A percentile compares a stretch with the other conserved stretches of the same genome.
Evolutionary conservation across 2,888 invertebrate genomes (phyloP).

Genomic region (Cataglyphis cursor): DNA sequence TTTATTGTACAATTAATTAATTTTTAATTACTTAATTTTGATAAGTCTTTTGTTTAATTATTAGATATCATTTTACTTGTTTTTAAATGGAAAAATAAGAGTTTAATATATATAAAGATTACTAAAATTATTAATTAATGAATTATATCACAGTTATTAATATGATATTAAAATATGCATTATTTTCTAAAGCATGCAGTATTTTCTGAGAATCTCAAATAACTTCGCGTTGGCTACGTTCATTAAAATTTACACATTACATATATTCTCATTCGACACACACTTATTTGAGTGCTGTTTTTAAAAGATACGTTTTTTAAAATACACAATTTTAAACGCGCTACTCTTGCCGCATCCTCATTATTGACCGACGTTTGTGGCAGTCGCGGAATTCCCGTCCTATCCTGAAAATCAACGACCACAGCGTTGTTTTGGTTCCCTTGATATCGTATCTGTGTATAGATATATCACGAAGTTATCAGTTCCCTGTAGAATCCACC

Average conservation of each 20-base stretch:
- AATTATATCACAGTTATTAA: background rate
- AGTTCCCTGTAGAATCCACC: constrained; percentile 37
- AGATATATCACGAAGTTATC: constrained; percentile 50
- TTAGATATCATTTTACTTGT: background rate
- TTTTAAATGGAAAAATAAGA: background rate
- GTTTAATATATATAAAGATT: background rate
- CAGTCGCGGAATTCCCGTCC: constrained; percentile 17
- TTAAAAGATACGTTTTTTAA: constrained; percentile 15
- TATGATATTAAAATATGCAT: background rate
- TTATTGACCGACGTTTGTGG: constrained; percentile 9
- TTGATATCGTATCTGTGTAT: constrained; percentile 44
- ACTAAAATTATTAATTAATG: background rate
- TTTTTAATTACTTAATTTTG: background rate
- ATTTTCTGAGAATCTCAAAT: background rate
- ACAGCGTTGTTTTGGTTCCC: constrained; percentile 23
- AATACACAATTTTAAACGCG: background rate
- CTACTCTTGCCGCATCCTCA: background rate
- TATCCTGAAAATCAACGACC: constrained; percentile 12
- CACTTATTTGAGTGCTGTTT: background rate
- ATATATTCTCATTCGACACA: background rate
- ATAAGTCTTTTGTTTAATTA: background rate
- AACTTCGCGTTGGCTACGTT: background rate
- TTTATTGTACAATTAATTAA: background rate
- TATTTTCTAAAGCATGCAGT: background rate
- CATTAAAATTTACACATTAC: constrained; percentile 23